A percentile compares a stretch with the other conserved stretches of the same genome.
Evolutionary conservation across 1,140 invertebrate genomes (phyloP).

Genomic region (Hyles vespertilio): DNA sequence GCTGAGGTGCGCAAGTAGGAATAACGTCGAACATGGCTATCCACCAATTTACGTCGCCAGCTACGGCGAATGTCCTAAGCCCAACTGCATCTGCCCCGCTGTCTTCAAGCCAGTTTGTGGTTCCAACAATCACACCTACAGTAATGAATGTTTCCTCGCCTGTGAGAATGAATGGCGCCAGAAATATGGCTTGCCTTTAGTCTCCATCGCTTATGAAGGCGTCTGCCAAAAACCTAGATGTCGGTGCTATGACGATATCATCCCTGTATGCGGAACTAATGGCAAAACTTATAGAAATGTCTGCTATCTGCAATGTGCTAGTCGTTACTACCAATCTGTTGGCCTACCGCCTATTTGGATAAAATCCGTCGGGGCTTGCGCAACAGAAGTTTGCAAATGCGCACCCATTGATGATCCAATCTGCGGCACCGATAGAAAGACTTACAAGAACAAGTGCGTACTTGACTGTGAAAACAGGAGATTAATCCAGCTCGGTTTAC

Average conservation of each 20-base stretch:
- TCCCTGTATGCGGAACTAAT: constrained; percentile 86
- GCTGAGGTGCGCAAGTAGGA: constrained; percentile 22
- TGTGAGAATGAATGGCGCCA: constrained; percentile 23
- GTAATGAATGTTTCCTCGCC: constrained; percentile 25
- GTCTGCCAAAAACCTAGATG: constrained; percentile 22
- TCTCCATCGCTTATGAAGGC: constrained; percentile 10
- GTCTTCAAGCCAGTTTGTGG: constrained; percentile 27
- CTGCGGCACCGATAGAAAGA: constrained; percentile 76
- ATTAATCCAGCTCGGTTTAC: constrained; percentile 3
- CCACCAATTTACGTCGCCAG: constrained; percentile 17
- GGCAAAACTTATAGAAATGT: constrained; percentile 85
- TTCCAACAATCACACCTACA: constrained; percentile 30
- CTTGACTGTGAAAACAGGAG: constrained; percentile 25
- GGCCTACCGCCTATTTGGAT: constrained; percentile 59
- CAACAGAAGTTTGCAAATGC: constrained; percentile 77
- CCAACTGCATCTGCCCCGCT: constrained; percentile 31
- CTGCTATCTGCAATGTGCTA: constrained; percentile 29
- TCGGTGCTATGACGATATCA: constrained; percentile 14
- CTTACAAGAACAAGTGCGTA: constrained; percentile 25
- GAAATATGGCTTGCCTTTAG: constrained; percentile 6
- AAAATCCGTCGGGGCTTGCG: constrained; percentile 80
- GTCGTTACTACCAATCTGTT: constrained; percentile 8
- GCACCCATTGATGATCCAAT: constrained; percentile 76
- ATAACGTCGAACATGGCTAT: constrained; percentile 13
- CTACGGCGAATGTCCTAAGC: constrained; percentile 79